A percentile compares a stretch with the other conserved stretches of the same genome.
Conservation (phyloP, 2,797 vertebrate genomes). For the Octomys mimax region DNA sequence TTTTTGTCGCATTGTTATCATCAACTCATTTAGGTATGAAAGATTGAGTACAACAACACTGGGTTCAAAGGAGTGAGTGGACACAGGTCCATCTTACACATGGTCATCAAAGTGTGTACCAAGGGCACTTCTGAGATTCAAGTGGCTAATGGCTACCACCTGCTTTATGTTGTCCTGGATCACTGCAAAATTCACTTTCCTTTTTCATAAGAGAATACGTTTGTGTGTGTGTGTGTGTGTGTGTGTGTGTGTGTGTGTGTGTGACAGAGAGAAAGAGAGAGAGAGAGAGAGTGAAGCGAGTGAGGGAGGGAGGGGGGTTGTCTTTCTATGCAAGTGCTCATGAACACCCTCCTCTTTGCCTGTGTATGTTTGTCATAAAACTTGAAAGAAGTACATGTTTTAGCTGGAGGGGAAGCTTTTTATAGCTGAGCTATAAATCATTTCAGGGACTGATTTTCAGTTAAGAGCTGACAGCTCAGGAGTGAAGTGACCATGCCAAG, state of each 20-base stretch:
- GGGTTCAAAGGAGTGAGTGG: not conserved
- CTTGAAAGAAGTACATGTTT: slow-evolving; percentile 85
- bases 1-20: not conserved
- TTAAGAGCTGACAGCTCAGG: slow-evolving; percentile 79
- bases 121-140: not conserved
- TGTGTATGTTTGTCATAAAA: slow-evolving; percentile 78
- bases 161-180: not conserved
- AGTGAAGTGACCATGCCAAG: slow-evolving; percentile 61
- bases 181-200: not conserved
- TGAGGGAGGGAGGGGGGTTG: too few species aligned
- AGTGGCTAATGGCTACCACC: not conserved
- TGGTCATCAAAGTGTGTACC: not conserved
- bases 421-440: slow-evolving; percentile 84
- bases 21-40: not conserved
- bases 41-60: not conserved
- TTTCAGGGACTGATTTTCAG: slow-evolving; percentile 76
- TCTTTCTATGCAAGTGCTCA: not conserved
- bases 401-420: slow-evolving; percentile 82
- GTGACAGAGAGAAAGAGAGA: too few species aligned
- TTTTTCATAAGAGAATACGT: not conserved
- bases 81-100: not conserved
- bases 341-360: not conserved
- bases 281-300: too few species aligned
- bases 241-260: not conserved
- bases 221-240: not conserved